These are phyloP conservation scores for Marmota monax DNA, from an alignment of 2,113 vertebrate genomes.

Conservation along the genomic window DNA sequence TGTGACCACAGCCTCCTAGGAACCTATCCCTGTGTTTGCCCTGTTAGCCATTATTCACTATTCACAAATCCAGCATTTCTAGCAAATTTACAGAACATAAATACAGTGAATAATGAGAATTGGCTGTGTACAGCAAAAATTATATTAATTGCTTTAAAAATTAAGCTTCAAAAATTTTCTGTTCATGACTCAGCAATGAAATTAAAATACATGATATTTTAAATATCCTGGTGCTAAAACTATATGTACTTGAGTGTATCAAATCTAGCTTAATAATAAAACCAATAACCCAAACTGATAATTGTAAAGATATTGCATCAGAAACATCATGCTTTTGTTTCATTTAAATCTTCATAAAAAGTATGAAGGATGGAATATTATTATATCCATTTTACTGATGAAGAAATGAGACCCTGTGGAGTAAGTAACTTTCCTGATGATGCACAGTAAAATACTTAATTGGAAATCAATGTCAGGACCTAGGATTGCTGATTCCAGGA, in stretches of 20 bases:
- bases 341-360: constrained; percentile 23
- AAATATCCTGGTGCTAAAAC: not conserved
- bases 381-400: not conserved
- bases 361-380: not conserved
- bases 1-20: not conserved
- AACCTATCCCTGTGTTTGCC: not conserved
- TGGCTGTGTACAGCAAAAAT: not conserved
- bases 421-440: not conserved
- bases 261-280: constrained; percentile 15
- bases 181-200: not conserved
- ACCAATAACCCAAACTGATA: not conserved
- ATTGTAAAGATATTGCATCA: not conserved
- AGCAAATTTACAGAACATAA: not conserved
- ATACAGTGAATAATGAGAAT: not conserved
- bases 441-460: not conserved
- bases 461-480: not conserved
- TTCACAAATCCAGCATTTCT: not conserved
- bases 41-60: not conserved
- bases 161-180: constrained; percentile 6
- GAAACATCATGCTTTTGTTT: not conserved
- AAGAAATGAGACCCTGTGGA: not conserved
- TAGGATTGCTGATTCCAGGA: not conserved
- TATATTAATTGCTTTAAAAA: not conserved
- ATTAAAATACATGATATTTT: not conserved
- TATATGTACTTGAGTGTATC: not conserved